Conservation (phyloP, 1,140 invertebrate genomes). For the Anastrepha obliqua region DNA sequence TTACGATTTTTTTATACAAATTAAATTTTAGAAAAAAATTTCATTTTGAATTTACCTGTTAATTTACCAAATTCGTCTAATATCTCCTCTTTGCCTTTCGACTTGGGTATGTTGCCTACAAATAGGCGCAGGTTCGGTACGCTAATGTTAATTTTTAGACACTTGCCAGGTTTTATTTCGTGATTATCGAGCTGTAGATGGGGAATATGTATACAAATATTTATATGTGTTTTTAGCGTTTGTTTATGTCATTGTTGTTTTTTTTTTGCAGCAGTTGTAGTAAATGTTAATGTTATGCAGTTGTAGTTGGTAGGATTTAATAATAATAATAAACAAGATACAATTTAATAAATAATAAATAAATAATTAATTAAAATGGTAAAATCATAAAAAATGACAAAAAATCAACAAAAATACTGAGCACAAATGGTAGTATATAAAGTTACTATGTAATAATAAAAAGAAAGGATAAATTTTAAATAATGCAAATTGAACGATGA, state of each 20-base stretch:
- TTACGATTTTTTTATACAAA: slow-evolving; percentile 49
- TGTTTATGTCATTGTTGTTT: slow-evolving; percentile 43
- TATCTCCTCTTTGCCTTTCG: slow-evolving; percentile 99
- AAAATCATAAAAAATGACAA: slow-evolving; percentile 53
- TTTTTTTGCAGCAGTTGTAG: slow-evolving; percentile 57
- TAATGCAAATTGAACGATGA: slow-evolving; percentile 30
- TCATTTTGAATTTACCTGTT: slow-evolving; percentile 88
- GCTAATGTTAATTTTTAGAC: slow-evolving; percentile 99
- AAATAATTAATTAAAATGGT: slow-evolving; percentile 50
- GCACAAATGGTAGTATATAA: slow-evolving; percentile 52
- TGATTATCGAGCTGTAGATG: slow-evolving; percentile 96
- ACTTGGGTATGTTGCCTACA: slow-evolving; percentile 99
- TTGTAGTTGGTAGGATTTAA: slow-evolving; percentile 46
- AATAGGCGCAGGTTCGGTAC: slow-evolving; percentile 99
- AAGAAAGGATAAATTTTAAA: slow-evolving; percentile 17
- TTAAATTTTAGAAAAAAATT: slow-evolving; percentile 53
- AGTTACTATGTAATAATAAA: slow-evolving; percentile 11
- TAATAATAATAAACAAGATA: slow-evolving; percentile 42
- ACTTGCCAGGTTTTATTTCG: slow-evolving; percentile 99
- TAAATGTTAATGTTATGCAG: slow-evolving; percentile 42
- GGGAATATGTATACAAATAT: slow-evolving; percentile 74
- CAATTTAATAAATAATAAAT: slow-evolving; percentile 58
- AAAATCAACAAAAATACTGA: slow-evolving; percentile 56
- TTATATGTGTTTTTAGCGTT: slow-evolving; percentile 54
- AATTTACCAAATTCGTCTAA: slow-evolving; percentile 99